A percentile compares a stretch with the other conserved stretches of the same genome.
phyloP scores from a whole-genome alignment of 2,797 vertebrate genomes.

The Tachyglossus aculeatus region DNA sequence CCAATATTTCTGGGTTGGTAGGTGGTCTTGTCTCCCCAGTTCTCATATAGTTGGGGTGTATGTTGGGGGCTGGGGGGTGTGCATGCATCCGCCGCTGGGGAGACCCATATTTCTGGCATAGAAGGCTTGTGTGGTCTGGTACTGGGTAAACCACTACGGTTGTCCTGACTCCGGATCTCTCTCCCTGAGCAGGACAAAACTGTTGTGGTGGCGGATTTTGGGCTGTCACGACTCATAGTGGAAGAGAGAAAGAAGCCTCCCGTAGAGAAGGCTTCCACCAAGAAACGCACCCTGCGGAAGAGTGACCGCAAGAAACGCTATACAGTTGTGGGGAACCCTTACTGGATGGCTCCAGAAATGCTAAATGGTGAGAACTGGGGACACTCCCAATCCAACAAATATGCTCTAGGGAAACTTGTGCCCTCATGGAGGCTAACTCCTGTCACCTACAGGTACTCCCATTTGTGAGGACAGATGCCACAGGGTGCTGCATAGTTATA shows the following conservation, averaged over 20 bases:
- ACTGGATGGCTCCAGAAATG: slow-evolving; percentile 98
- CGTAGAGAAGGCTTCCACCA: slow-evolving; percentile 81
- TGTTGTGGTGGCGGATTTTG: slow-evolving; percentile 93
- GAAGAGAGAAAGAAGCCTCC: slow-evolving; percentile 87
- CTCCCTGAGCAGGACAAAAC: slow-evolving; percentile 83
- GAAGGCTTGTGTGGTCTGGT: too few relatives aligned
- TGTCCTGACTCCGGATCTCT: too few relatives aligned
- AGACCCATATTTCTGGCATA: too few relatives aligned
- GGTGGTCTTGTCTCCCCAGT: too few relatives aligned
- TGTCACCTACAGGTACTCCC: too few relatives aligned
- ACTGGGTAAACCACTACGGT: too few relatives aligned
- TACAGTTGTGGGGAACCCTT: slow-evolving; percentile 93
- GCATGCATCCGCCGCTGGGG: too few relatives aligned
- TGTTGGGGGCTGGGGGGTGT: too few relatives aligned
- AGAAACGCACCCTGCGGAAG: slow-evolving; percentile 86
- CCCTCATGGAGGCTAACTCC: too few relatives aligned
- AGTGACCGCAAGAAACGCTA: slow-evolving; percentile 91
- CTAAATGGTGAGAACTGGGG: slow-evolving; percentile 83
- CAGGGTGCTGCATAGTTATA: background rate
- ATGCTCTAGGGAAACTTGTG: too few relatives aligned
- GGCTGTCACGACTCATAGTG: slow-evolving; percentile 87
- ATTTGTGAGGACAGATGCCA: background rate
- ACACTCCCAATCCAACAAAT: too few relatives aligned
- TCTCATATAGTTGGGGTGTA: too few relatives aligned
- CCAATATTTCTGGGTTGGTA: background rate